phyloP scores from a whole-genome alignment of 1,140 invertebrate species.

The Polyergus mexicanus region DNA sequence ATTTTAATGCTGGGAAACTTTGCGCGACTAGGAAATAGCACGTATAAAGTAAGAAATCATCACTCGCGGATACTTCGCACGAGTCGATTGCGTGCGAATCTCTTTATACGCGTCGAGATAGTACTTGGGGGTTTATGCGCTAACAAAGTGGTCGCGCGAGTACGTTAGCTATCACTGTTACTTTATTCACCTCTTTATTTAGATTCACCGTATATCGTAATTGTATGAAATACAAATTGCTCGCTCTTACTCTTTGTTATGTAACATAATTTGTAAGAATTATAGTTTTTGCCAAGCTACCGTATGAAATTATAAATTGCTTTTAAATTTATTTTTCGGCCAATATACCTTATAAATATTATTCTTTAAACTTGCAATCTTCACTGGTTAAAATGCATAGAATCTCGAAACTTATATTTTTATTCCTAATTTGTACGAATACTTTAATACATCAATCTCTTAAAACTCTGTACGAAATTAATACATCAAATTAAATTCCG shows the following conservation, averaged over 20 bases:
- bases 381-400: too few relatives aligned
- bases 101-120: conserved; percentile 20
- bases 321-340: background rate
- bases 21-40: conserved; percentile 43
- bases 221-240: background rate
- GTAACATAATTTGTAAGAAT: background rate
- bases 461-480: background rate
- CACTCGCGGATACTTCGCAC: background rate
- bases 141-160: conserved; percentile 17
- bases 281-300: background rate
- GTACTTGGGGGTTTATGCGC: conserved; percentile 13
- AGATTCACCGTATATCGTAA: background rate
- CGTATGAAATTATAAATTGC: background rate
- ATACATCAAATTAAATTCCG: background rate
- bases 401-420: background rate
- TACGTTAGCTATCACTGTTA: background rate
- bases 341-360: background rate
- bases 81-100: conserved; percentile 19
- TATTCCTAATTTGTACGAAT: background rate
- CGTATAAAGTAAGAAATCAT: conserved; percentile 51
- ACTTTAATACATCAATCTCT: background rate
- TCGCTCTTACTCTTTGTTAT: background rate
- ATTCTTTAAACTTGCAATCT: background rate
- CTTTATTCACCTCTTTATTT: conserved; percentile 11
- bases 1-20: conserved; percentile 79